A percentile compares a stretch with the other conserved stretches of the same genome.
Conservation (phyloP, 2,888 invertebrate genomes). For the Alviniconcha strummeri region DNA sequence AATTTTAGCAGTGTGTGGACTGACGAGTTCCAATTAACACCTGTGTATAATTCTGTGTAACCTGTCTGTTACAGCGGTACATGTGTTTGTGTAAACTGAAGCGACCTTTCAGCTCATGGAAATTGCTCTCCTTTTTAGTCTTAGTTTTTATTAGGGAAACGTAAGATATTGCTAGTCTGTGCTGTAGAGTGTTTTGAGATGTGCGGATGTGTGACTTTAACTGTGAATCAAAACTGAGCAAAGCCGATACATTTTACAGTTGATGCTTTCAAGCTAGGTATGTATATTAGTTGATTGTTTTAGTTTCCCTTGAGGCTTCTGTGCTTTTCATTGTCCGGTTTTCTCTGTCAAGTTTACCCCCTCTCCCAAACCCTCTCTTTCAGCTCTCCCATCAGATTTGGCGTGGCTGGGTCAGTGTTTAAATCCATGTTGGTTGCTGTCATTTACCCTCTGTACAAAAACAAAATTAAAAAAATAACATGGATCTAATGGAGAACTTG, state of each 20-base stretch:
- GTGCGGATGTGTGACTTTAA: neutral
- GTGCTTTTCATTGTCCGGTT: too few species aligned
- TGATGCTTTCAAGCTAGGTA: conserved; percentile 17
- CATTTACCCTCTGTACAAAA: too few species aligned
- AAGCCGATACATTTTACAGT: neutral
- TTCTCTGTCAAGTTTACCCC: too few species aligned
- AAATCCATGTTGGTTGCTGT: too few species aligned
- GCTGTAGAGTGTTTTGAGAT: neutral
- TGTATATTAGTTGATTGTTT: neutral
- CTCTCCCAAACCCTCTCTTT: too few species aligned
- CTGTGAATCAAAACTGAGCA: neutral
- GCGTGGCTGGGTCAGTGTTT: too few species aligned
- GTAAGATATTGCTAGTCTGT: neutral
- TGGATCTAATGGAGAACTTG: too few species aligned
- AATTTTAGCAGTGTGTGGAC: neutral
- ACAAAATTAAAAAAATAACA: too few species aligned
- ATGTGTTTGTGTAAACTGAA: neutral
- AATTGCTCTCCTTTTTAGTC: neutral
- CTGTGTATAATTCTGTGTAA: neutral
- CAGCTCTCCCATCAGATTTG: too few species aligned
- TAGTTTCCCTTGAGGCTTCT: too few species aligned
- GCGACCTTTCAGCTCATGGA: too few species aligned
- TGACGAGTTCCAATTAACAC: neutral
- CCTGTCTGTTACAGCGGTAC: neutral
- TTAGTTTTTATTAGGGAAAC: neutral